These are phyloP conservation scores for Rutpela maculata DNA, from an alignment of 2,888 invertebrate genomes.

Conservation along the genomic window DNA sequence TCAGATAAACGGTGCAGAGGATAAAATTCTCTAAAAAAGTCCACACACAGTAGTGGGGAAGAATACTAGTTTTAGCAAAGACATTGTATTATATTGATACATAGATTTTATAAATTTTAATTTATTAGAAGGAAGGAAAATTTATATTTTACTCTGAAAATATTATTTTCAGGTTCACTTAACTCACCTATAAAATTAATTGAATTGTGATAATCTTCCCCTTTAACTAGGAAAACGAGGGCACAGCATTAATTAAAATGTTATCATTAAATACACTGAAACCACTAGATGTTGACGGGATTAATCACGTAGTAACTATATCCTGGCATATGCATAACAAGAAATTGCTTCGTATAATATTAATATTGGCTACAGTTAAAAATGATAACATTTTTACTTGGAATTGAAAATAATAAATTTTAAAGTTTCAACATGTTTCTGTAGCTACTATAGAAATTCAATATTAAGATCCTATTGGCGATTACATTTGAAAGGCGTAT, in stretches of 20 bases:
- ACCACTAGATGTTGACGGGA: slow-evolving; percentile 11
- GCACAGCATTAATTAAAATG: slow-evolving; percentile 34
- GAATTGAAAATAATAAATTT: too few species aligned
- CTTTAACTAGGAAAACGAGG: slow-evolving; percentile 3
- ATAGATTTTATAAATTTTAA: neutral
- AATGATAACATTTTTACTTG: too few species aligned
- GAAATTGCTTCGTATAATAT: slow-evolving; percentile 11
- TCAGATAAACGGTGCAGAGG: too few species aligned
- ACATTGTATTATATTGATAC: too few species aligned
- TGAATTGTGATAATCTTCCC: neutral
- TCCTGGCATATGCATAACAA: slow-evolving; percentile 24
- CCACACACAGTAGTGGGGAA: too few species aligned
- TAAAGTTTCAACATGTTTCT: too few species aligned
- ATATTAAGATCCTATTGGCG: too few species aligned
- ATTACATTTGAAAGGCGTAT: too few species aligned
- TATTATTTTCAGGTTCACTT: neutral
- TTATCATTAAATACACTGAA: slow-evolving; percentile 26
- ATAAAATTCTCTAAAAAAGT: too few species aligned
- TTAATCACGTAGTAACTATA: slow-evolving; percentile 24
- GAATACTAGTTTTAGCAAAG: too few species aligned
- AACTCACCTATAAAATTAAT: neutral
- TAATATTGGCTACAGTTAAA: neutral
- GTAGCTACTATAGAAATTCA: too few species aligned
- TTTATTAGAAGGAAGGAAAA: neutral
- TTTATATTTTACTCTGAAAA: neutral